Conservation (phyloP, 2,797 vertebrate genomes). For the Discoglossus pictus region DNA sequence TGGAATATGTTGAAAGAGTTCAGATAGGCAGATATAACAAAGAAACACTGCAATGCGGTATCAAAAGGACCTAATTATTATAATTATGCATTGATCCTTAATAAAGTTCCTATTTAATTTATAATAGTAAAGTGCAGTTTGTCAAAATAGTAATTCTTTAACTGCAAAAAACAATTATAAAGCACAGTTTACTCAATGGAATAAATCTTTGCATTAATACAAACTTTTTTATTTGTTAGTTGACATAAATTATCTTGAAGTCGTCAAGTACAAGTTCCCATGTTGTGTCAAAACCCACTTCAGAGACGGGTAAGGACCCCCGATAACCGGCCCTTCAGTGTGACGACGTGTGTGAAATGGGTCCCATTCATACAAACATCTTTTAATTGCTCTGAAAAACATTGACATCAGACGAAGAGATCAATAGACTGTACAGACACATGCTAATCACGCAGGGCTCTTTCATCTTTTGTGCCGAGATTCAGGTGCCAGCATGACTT, state of each 20-base stretch:
- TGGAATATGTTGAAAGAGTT: too few species aligned
- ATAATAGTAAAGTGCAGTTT: too few species aligned
- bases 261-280: slow-evolving; percentile 28
- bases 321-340: slow-evolving; percentile 22
- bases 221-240: slow-evolving; percentile 12
- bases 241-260: slow-evolving; percentile 38
- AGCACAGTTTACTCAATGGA: too few species aligned
- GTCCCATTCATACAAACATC: slow-evolving; percentile 49
- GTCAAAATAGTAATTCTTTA: too few species aligned
- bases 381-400: slow-evolving; percentile 48
- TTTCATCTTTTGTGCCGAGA: slow-evolving; percentile 43
- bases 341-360: slow-evolving; percentile 41
- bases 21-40: too few species aligned
- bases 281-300: slow-evolving; percentile 41
- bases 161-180: too few species aligned
- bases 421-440: slow-evolving; percentile 45
- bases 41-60: too few species aligned
- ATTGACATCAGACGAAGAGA: slow-evolving; percentile 45
- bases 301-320: slow-evolving; percentile 20
- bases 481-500: slow-evolving; percentile 47
- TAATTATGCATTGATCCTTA: too few species aligned
- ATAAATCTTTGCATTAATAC: slow-evolving; percentile 7
- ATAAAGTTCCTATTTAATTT: too few species aligned
- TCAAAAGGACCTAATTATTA: too few species aligned
- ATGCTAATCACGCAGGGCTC: slow-evolving; percentile 34